Conservation (phyloP, 2,888 invertebrate species). For the Hirtodrosophila trivittata region DNA sequence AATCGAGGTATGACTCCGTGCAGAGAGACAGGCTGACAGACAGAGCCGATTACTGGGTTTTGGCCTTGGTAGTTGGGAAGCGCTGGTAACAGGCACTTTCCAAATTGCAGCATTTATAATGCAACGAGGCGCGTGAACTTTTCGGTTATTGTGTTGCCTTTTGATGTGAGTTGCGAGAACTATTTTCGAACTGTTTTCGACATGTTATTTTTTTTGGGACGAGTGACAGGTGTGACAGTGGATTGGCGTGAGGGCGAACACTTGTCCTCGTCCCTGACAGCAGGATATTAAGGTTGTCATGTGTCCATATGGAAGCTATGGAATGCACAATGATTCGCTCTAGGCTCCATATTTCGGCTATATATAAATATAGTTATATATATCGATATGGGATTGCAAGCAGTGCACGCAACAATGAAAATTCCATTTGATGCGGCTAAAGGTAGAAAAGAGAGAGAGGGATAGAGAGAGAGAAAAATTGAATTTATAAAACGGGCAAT, state of each 20-base stretch:
- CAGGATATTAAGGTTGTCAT: constrained; percentile 70
- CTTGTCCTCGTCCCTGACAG: constrained; percentile 54
- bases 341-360: background rate
- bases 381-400: constrained; percentile 34
- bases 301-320: constrained; percentile 5
- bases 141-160: constrained; percentile 15
- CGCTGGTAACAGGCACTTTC: constrained; percentile 45
- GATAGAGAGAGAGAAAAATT: background rate
- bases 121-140: constrained; percentile 60
- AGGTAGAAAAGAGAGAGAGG: background rate
- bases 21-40: constrained; percentile 4
- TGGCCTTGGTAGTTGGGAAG: constrained; percentile 41
- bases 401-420: constrained; percentile 16
- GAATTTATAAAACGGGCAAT: constrained; percentile 19
- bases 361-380: background rate
- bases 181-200: constrained; percentile 58
- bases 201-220: constrained; percentile 45
- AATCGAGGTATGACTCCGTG: no score
- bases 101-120: constrained; percentile 74
- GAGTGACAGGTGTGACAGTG: constrained; percentile 54
- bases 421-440: constrained; percentile 12
- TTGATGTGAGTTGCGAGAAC: constrained; percentile 36
- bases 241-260: constrained; percentile 44
- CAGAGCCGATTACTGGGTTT: constrained; percentile 21
- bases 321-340: background rate